Base-by-base conservation (phyloP, 1,140 invertebrate genomes). In the Idris sp. region DNA sequence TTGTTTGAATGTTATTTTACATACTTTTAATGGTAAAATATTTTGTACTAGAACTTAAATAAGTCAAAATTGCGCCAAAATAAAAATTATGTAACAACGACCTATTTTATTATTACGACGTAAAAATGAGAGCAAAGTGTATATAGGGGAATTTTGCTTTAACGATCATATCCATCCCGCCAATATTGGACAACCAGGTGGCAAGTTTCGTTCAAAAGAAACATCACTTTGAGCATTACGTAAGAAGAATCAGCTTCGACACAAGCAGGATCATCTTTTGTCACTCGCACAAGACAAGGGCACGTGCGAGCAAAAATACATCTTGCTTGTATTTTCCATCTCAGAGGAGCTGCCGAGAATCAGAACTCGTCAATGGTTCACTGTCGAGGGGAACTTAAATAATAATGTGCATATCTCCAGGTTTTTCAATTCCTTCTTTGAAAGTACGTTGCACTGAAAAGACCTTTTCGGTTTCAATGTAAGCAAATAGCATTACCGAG, bases 281-380 rank as follows among this genome's bases (percentile, higher is more conserved):
- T 78, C 69, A 71, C 62, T 49, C 46, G 46, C n/a, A 19, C 33
- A 61, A 67, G 74, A 62, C 41, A 46, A 44, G 74, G 71, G 62
- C 78, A 78, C 78, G 78, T 78, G 78, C 74, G 54, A 54, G 36
- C 36, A 65, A 77, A 65, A 77, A 77, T 73, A 48, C 71, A 64
- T 61, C 48, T 58, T 46, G 40, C 10, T 74, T 25, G 28, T 28
- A 33, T 33, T 62, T 46, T 68, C 41, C 41, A 62, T 74, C 61
- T 58, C 35, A 35, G 48, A 65, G 9, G 51, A 48, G 19, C 56
- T 59, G 35, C 43, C 64, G 49, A 59, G 61, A 62, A 73, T 68
- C 67, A 61, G 53, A 56, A 61, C 49, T 62, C 18, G 26, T 58
- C 58, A 64, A 67, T 67, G 22, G 49, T 59, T 69, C 58, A 61